A percentile compares a stretch with the other conserved stretches of the same genome.
These are phyloP conservation scores for Charina bottae DNA, from an alignment of 2,113 vertebrate genomes.

Conservation along the genomic window DNA sequence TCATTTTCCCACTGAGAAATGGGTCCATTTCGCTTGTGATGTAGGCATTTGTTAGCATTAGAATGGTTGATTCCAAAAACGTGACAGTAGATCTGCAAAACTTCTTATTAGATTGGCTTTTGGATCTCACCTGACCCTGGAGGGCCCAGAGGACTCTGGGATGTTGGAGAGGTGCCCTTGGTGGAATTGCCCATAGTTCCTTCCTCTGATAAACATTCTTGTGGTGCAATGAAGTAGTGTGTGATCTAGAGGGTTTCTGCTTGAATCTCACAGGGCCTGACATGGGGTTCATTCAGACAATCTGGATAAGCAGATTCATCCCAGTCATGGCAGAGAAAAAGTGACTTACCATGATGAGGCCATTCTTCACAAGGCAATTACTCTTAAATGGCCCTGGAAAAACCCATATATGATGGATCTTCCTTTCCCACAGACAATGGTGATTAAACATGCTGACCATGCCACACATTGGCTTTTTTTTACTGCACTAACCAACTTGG, in stretches of 20 bases:
- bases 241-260: neutral
- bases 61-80: too few species aligned
- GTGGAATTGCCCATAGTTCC: neutral
- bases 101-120: too few species aligned
- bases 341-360: neutral
- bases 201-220: neutral
- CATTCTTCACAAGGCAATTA: neutral
- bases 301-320: neutral
- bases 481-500: neutral
- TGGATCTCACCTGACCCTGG: neutral
- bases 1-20: too few species aligned
- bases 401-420: neutral
- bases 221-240: neutral
- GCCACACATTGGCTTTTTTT: neutral
- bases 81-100: neutral
- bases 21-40: too few species aligned
- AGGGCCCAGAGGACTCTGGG: neutral
- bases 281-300: neutral
- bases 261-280: neutral
- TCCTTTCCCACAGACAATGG: neutral
- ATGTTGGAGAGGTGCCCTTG: neutral
- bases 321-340: neutral
- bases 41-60: too few species aligned
- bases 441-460: neutral
- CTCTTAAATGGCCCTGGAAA: neutral